These are phyloP conservation scores for Heterodera filipjevi DNA, from an alignment of 2,888 invertebrate genomes.

Conservation along the genomic window DNA sequence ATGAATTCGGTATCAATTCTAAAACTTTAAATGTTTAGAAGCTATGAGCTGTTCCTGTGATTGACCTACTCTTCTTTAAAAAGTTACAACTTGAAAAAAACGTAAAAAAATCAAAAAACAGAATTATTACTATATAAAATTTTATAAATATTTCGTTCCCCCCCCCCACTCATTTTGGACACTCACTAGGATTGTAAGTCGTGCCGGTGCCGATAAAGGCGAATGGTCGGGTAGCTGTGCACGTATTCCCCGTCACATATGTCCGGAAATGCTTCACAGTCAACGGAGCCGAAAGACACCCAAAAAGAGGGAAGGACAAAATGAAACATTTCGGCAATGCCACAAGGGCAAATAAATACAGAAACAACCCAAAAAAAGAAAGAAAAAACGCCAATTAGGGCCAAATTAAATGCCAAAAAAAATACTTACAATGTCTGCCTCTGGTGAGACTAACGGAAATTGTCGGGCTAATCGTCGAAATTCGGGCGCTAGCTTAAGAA, in stretches of 20 bases:
- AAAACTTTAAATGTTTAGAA: too few species aligned
- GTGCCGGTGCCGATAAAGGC: conserved; percentile 73
- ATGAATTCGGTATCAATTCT: too few species aligned
- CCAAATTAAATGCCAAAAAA: too few species aligned
- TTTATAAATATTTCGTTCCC: too few species aligned
- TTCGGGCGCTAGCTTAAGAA: conserved; percentile 71
- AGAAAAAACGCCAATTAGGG: too few species aligned
- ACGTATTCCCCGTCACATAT: conserved; percentile 73
- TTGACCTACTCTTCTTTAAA: too few species aligned
- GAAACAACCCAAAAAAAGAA: too few species aligned
- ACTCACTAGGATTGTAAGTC: conserved; percentile 41
- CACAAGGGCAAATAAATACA: background rate
- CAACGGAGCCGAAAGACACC: conserved; percentile 74
- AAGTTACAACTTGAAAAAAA: too few species aligned
- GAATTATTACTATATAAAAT: too few species aligned
- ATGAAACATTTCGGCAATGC: background rate
- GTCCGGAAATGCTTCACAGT: conserved; percentile 72
- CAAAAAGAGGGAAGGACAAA: background rate
- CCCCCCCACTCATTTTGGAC: conserved; percentile 1
- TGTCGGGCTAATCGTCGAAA: conserved; percentile 73
- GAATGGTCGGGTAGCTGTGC: conserved; percentile 75
- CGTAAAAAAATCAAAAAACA: too few species aligned
- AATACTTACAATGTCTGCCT: conserved; percentile 10
- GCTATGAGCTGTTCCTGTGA: too few species aligned
- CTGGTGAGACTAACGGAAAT: conserved; percentile 35